Evolutionary conservation across 1,140 invertebrate genomes (phyloP), one percentile per base, ranked within the genome.

Genomic region (Drosophila mauritiana): DNA sequence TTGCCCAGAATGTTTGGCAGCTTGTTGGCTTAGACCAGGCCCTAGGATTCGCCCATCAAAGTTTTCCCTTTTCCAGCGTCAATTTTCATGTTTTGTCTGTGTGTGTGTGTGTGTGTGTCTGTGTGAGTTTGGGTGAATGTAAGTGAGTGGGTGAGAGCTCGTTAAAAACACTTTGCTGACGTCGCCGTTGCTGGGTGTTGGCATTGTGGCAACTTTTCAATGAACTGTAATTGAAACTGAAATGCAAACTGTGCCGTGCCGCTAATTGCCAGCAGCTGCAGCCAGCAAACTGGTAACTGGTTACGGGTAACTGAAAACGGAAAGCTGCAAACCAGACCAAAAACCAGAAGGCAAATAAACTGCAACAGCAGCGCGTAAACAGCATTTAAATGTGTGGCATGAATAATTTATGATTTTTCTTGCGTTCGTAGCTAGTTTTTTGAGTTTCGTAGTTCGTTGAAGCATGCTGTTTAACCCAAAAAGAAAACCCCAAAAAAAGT

Each of bases 161-260:
- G 84, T 88, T 88, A 89, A 89, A 84, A 88, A 84, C 83, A 88
- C 83, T 88, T 88, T 89, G 74, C 81, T 78, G 73, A 85, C 82
- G 67, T 82, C 79, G 73, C 40, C 53, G 73, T 49, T 67, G 69
- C 57, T 65, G 65, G 65, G 79, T 63, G 81, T 74, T 64, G 80
- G 65, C 84, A 83, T 84, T 89, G 84, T 88, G 79, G 76, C 80
- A 88, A 88, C 68, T 80, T 88, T 76, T 73, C 75, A 73, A 88
- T 89, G 85, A 90, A 90, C 80, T 88, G 85, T 84, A 88, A 88
- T 88, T 89, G 84, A 88, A 88, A 89, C 83, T 85, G 80, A 80
- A 80, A 80, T 61, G 58, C 68, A 80, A 79, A 74, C 82, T 67
- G 73, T 67, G 55, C 67, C 79, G 73, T 67, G 58, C 67, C 83